Evolutionary conservation across 2,113 vertebrate genomes (phyloP).

Genomic region (Heteronetta atricapilla): DNA sequence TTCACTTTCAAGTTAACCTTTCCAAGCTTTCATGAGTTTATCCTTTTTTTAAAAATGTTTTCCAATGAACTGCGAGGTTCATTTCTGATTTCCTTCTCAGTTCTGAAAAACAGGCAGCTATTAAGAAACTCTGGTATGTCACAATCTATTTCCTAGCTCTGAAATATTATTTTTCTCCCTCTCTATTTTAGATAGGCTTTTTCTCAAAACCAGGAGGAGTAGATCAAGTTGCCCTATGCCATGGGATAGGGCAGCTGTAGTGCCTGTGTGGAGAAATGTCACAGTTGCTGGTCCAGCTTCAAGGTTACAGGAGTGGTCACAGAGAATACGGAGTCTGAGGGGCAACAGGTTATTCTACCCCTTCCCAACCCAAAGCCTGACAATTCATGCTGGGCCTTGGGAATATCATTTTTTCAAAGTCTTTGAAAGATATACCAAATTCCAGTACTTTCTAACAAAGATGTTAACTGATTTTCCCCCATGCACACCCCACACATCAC

Average conservation of each 20-base stretch:
- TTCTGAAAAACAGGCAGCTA: neutral
- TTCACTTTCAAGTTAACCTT: accelerated
- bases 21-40: neutral
- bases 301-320: neutral
- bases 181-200: neutral
- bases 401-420: neutral
- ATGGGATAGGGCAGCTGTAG: neutral
- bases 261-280: neutral
- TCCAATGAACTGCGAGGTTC: accelerated
- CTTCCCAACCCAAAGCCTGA: neutral
- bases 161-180: neutral
- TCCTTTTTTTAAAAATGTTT: neutral
- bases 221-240: neutral
- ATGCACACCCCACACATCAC: neutral
- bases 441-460: neutral
- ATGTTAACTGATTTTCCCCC: too few species aligned
- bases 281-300: neutral
- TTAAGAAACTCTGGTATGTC: neutral
- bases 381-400: neutral
- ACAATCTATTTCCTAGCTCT: neutral
- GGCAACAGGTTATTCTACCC: neutral
- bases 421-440: neutral
- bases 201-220: neutral
- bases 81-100: neutral
- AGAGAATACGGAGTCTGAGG: neutral